Conservation (phyloP, 2,113 vertebrate genomes). For the Saimiri boliviensis region DNA sequence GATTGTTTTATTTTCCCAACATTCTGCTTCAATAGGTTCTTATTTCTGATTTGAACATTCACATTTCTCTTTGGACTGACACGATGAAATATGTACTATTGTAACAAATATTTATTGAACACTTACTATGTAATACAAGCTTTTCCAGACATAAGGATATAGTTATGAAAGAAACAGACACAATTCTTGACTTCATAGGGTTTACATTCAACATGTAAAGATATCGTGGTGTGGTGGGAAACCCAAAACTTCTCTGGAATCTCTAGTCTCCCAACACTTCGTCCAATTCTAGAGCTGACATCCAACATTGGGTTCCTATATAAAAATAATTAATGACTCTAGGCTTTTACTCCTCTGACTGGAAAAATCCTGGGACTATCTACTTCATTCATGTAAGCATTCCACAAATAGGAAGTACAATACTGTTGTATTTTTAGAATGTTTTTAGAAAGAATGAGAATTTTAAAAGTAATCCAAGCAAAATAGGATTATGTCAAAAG, state of each 20-base stretch:
- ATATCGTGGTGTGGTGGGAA: neutral
- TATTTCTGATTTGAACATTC: neutral
- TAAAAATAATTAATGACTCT: neutral
- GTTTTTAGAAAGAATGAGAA: slow-evolving; percentile 21
- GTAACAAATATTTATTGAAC: neutral
- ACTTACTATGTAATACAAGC: neutral
- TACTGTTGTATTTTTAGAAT: neutral
- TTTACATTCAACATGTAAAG: neutral
- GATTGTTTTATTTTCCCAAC: neutral
- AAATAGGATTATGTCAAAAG: neutral
- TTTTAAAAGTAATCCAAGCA: neutral
- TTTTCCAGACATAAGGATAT: neutral
- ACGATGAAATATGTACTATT: neutral
- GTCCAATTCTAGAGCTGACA: neutral
- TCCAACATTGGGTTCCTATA: neutral
- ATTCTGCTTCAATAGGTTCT: neutral
- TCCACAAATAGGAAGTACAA: neutral
- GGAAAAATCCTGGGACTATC: neutral
- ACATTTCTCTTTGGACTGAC: neutral
- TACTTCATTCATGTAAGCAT: neutral
- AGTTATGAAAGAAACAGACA: neutral
- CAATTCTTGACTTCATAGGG: neutral
- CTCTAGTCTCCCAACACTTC: neutral
- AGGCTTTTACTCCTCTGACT: neutral
- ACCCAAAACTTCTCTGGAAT: neutral